phyloP scores from a whole-genome alignment of 2,888 invertebrate species.

The Cabera pusaria region DNA sequence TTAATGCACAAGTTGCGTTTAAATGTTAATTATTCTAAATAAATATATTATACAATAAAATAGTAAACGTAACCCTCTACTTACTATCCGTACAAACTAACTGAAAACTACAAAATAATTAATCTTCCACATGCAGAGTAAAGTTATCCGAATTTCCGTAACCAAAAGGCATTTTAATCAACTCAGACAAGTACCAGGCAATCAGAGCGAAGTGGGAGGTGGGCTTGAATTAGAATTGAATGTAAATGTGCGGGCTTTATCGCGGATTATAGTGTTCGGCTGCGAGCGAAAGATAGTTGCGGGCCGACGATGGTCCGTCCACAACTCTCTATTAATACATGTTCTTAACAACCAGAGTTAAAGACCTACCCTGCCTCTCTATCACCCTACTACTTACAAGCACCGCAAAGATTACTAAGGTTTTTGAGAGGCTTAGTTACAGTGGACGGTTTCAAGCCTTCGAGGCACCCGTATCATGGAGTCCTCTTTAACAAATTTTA shows the following conservation, averaged over 20 bases:
- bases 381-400: slow-evolving; percentile 23
- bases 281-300: slow-evolving; percentile 79
- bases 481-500: slow-evolving; percentile 80
- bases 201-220: slow-evolving; percentile 72
- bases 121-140: slow-evolving; percentile 29
- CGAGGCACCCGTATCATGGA: slow-evolving; percentile 67
- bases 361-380: slow-evolving; percentile 9
- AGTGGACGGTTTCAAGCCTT: slow-evolving; percentile 49
- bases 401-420: not conserved
- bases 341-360: slow-evolving; percentile 44
- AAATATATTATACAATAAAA: too few species aligned
- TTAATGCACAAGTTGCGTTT: too few species aligned
- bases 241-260: slow-evolving; percentile 85
- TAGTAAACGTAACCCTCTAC: too few species aligned
- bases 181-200: slow-evolving; percentile 72
- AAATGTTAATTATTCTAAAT: too few species aligned
- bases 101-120: slow-evolving; percentile 1
- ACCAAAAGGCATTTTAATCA: slow-evolving; percentile 71
- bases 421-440: slow-evolving; percentile 36
- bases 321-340: slow-evolving; percentile 59
- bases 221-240: slow-evolving; percentile 81
- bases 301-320: slow-evolving; percentile 58
- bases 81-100: too few species aligned
- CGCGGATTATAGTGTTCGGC: slow-evolving; percentile 84
- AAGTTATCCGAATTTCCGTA: slow-evolving; percentile 32